These are phyloP conservation scores for Podabrus alpinus DNA, from an alignment of 2,888 invertebrate genomes.

Conservation along the genomic window DNA sequence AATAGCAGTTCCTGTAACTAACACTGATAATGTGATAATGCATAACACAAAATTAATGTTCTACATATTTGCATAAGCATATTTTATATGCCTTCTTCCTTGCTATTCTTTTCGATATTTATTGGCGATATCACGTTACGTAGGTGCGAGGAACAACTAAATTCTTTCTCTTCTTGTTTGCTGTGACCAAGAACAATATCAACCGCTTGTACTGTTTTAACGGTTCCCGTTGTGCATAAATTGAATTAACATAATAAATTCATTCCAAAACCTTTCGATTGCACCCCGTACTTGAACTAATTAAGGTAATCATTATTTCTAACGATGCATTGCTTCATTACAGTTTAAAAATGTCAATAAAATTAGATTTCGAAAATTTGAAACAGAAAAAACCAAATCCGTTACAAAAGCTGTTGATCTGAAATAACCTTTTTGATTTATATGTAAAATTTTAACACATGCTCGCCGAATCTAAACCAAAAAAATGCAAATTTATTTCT, in stretches of 20 bases:
- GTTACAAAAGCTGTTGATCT: background rate
- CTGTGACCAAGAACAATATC: background rate
- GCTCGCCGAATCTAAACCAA: background rate
- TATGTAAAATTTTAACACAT: background rate
- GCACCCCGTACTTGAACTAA: background rate
- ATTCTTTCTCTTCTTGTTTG: background rate
- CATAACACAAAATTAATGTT: background rate
- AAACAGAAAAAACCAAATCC: background rate
- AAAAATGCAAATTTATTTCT: slow-evolving; percentile 3
- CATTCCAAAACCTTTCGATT: background rate
- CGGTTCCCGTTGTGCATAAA: background rate
- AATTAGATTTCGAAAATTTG: background rate
- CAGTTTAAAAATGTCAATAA: background rate
- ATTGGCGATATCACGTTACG: background rate
- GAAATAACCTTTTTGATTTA: slow-evolving; percentile 5
- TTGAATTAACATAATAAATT: too few relatives aligned
- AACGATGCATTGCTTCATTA: background rate
- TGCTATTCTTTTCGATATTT: background rate
- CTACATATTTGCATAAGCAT: background rate
- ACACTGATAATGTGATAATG: background rate
- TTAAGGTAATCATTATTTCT: background rate
- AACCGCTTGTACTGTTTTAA: background rate
- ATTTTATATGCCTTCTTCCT: background rate
- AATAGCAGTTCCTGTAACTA: background rate
- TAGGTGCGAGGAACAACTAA: background rate